Base-by-base conservation (phyloP, 2,113 vertebrate species). In the Heterochromis multidens region DNA sequence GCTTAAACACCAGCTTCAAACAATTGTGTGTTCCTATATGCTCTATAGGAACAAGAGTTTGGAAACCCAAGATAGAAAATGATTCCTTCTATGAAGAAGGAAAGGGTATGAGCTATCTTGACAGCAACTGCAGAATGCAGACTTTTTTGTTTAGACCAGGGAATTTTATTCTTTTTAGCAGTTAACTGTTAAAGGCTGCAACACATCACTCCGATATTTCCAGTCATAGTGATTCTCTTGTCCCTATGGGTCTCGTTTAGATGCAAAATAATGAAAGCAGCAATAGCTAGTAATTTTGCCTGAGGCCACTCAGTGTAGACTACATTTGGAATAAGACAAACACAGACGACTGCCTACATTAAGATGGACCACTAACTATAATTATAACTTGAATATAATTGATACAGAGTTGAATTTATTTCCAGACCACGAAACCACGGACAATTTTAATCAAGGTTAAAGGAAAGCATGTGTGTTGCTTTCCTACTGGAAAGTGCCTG, bases 351-450 rank as follows among this genome's bases (percentile, higher is more conserved):
- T 23, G 57, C 27, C 8, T 79, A 43, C 65, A 84, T 77, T 72
- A 35, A 65, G 49, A 61, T 78, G 46, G 65, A 54, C 37, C 25
- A 19, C 27, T 33, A 61, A 77, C 23, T 83, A 59, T 35, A 67
- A 83, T 78, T 78, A 80, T 79, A 83, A 67, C 29, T 63, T 74
- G 80, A 57, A 59, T 23, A 77, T 67, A 79, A 86, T 62, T 70
- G 19, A 56, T 82, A 57, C 29, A 40, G 29, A 72, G 31, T 84
- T 37, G 52, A 5, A 83, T 78, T 77, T 70, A 80, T 91, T 81
- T 85, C 70, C 78, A 80, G 60, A 81, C 77, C 31, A 60, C 61
- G 56, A 74, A 87, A 49, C 63, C 29, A 33, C 25, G 10, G 37
- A 6, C 12, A 74, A n/a, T 23, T 81, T 88, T 57, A 81, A 77